A percentile compares a stretch with the other conserved stretches of the same genome.
phyloP scores from a whole-genome alignment of 2,797 vertebrate species.

The Phoebastria nigripes region DNA sequence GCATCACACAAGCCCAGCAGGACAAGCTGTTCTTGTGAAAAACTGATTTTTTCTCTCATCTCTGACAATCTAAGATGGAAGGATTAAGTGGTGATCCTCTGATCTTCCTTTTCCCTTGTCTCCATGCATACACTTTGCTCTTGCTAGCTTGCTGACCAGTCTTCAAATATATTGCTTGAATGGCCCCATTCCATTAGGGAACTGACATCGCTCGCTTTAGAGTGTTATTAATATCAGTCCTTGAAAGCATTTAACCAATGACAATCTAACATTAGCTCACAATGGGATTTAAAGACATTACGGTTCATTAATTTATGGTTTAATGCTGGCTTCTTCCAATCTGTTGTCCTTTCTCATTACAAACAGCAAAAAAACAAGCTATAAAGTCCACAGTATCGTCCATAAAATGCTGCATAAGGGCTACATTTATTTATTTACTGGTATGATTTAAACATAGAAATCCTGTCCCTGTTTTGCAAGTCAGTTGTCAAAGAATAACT shows the following conservation, averaged over 20 bases:
- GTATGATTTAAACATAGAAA: conserved; percentile 5
- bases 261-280: conserved; percentile 56
- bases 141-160: conserved; percentile 35
- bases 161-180: conserved; percentile 40
- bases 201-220: conserved; percentile 23
- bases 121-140: not conserved
- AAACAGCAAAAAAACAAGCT: not conserved
- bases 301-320: conserved; percentile 53
- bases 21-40: conserved; percentile 39
- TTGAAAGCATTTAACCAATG: conserved; percentile 63
- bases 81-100: conserved; percentile 37
- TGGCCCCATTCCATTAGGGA: conserved; percentile 44
- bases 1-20: conserved; percentile 30
- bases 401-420: conserved; percentile 1
- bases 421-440: conserved; percentile 18
- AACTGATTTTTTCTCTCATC: conserved; percentile 13
- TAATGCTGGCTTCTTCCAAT: conserved; percentile 48
- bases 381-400: not conserved
- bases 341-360: conserved; percentile 49
- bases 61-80: conserved; percentile 35
- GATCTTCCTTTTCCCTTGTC: conserved; percentile 17
- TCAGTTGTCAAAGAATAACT: not conserved
- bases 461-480: not conserved
- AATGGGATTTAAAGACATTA: conserved; percentile 52
- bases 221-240: conserved; percentile 61